Conservation (phyloP, 1,140 invertebrate genomes). For the Chelonus insularis region DNA sequence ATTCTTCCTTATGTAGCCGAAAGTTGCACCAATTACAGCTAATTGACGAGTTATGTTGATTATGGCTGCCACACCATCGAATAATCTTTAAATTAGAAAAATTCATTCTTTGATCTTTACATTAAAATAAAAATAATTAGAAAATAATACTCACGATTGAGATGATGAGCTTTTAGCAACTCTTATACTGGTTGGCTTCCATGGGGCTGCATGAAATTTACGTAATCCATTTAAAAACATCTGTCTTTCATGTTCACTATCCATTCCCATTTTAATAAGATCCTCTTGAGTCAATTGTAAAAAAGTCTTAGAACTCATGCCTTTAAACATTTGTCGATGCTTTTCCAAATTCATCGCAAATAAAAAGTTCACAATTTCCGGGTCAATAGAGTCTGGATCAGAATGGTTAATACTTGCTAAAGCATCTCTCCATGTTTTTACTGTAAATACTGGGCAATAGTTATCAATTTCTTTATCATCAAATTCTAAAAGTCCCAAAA, state of each 20-base stretch:
- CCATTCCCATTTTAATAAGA: constrained; percentile 58
- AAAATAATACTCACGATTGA: constrained; percentile 37
- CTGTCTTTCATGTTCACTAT: constrained; percentile 61
- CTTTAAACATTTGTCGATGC: constrained; percentile 51
- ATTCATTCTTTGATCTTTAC: constrained; percentile 9
- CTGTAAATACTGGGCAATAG: constrained; percentile 24
- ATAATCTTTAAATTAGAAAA: constrained; percentile 41
- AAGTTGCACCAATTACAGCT: constrained; percentile 46
- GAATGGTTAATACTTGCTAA: constrained; percentile 38
- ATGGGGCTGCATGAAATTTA: constrained; percentile 60
- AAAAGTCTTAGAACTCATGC: constrained; percentile 60
- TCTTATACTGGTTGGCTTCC: constrained; percentile 53
- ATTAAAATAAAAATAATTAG: too few species aligned
- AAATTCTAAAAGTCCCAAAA: constrained; percentile 5
- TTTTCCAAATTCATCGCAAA: constrained; percentile 63
- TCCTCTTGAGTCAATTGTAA: constrained; percentile 60
- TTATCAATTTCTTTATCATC: constrained; percentile 20
- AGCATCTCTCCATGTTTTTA: constrained; percentile 43
- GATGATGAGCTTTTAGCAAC: constrained; percentile 29
- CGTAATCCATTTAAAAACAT: constrained; percentile 55
- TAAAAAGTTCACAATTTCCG: constrained; percentile 50
- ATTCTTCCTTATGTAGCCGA: constrained; percentile 41
- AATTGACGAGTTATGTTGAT: constrained; percentile 43
- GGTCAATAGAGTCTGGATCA: constrained; percentile 35
- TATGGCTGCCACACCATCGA: constrained; percentile 39